phyloP scores from a whole-genome alignment of 2,888 invertebrate species.

The Smittia aterrima region DNA sequence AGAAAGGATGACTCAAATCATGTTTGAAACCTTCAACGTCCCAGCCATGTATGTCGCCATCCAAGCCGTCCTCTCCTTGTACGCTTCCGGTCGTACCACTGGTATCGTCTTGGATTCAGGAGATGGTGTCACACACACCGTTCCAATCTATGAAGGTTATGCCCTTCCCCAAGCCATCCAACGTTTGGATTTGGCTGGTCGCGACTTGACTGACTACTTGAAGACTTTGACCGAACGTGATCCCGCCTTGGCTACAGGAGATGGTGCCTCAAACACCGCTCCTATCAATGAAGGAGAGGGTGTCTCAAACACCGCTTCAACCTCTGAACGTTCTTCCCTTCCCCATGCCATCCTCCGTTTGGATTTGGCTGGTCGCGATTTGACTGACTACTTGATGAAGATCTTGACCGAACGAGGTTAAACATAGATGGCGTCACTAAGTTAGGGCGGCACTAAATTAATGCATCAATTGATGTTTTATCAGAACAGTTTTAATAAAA shows the following conservation, averaged over 20 bases:
- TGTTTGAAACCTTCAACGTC: too few species aligned
- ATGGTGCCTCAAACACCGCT: too few species aligned
- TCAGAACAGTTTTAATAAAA: too few species aligned
- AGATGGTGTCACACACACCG: constrained; percentile 89
- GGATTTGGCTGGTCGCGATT: constrained; percentile 90
- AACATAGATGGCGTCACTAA: too few species aligned
- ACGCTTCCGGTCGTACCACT: constrained; percentile 94
- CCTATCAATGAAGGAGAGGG: too few species aligned
- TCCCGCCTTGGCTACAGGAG: too few species aligned
- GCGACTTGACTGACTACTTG: constrained; percentile 94
- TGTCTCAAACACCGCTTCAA: constrained; percentile 89
- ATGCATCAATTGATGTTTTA: too few species aligned
- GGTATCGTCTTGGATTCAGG: constrained; percentile 93
- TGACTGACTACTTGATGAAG: constrained; percentile 97
- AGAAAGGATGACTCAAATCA: too few species aligned
- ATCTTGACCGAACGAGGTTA: constrained; percentile 93
- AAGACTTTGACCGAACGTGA: constrained; percentile 95
- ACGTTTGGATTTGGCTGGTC: constrained; percentile 95
- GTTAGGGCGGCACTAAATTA: too few species aligned
- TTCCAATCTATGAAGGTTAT: too few species aligned
- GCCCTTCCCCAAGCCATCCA: too few species aligned
- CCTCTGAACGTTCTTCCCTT: constrained; percentile 83
- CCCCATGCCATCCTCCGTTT: constrained; percentile 84
- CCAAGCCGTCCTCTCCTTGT: constrained; percentile 91
- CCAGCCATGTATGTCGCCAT: too few species aligned